Percentiles rank a stretch among this genome's conserved stretches.
Conservation (phyloP, 2,113 vertebrate genomes). For the Arothron firmamentum region DNA sequence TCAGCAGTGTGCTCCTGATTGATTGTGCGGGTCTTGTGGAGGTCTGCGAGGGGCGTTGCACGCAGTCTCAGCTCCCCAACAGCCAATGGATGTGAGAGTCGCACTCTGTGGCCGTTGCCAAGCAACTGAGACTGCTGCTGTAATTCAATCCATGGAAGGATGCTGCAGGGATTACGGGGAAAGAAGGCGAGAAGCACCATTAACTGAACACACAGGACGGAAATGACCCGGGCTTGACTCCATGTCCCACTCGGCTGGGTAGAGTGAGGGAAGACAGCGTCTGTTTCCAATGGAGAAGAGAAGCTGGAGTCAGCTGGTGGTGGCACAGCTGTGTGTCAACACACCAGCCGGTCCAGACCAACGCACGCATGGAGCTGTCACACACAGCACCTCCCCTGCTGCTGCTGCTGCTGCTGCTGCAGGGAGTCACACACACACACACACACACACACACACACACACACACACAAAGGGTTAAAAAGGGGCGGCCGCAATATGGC, state of each 20-base stretch:
- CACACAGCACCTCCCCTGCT: constrained; percentile 29
- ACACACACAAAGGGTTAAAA: constrained; percentile 54
- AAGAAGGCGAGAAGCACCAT: constrained; percentile 21
- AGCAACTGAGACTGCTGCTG: constrained; percentile 54
- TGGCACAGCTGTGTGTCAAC: no score
- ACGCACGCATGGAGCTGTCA: constrained; percentile 23
- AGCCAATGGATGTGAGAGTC: constrained; percentile 16
- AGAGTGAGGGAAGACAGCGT: constrained; percentile 8
- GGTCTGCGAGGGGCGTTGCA: constrained; percentile 6
- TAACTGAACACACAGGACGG: constrained; percentile 2
- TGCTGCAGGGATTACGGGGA: constrained; percentile 38
- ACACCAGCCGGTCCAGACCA: no score
- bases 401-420: no score
- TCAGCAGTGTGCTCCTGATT: constrained; percentile 31
- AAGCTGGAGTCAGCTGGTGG: constrained; percentile 1
- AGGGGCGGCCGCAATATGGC: constrained; percentile 44
- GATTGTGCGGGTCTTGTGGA: constrained; percentile 19
- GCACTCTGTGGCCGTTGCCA: constrained; percentile 53
- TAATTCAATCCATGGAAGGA: constrained; percentile 39
- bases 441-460: no score
- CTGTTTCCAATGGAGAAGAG: background rate
- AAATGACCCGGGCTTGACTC: constrained; percentile 41
- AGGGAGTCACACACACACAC: no score
- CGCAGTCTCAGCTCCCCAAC: constrained; percentile 42
- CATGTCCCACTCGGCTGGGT: constrained; percentile 55